Evolutionary conservation across 2,113 vertebrate species (phyloP).

Genomic region (Smithornis capensis): DNA sequence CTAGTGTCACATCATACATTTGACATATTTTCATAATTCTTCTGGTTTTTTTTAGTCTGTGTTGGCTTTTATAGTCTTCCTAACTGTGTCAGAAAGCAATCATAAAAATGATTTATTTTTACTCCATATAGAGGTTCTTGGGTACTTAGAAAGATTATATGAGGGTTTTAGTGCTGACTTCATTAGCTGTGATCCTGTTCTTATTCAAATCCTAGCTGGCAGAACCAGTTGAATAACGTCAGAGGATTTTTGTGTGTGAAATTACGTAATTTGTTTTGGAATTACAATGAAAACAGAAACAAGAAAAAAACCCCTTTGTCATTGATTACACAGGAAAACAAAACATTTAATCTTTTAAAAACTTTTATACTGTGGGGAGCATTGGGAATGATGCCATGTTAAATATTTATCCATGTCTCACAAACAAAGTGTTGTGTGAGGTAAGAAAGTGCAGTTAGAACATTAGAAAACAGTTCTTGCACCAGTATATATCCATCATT

Average conservation of each 20-base stretch:
- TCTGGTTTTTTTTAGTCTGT: not conserved
- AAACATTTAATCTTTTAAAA: slow-evolving; percentile 2
- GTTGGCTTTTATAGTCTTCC: not conserved
- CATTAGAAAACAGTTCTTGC: slow-evolving; percentile 54
- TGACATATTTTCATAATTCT: not conserved
- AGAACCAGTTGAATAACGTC: not conserved
- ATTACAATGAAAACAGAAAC: not conserved
- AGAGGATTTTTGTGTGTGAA: not conserved
- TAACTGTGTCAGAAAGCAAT: not conserved
- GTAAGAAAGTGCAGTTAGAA: slow-evolving; percentile 62
- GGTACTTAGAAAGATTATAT: slow-evolving; percentile 4
- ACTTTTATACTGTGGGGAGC: slow-evolving; percentile 9
- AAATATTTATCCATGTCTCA: slow-evolving; percentile 72
- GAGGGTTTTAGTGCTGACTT: slow-evolving; percentile 28
- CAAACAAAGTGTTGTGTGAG: slow-evolving; percentile 47
- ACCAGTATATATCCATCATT: slow-evolving; percentile 56
- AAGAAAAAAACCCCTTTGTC: not conserved
- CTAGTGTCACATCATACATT: not conserved
- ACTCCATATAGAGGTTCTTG: not conserved
- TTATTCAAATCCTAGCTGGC: not conserved
- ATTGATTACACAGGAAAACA: not conserved
- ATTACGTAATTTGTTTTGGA: slow-evolving; percentile 25
- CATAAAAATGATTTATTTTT: slow-evolving; percentile 8
- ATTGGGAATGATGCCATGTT: slow-evolving; percentile 46
- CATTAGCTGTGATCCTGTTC: slow-evolving; percentile 22